These are phyloP conservation scores for Drosophila borborema DNA, from an alignment of 2,888 invertebrate genomes.

Conservation along the genomic window DNA sequence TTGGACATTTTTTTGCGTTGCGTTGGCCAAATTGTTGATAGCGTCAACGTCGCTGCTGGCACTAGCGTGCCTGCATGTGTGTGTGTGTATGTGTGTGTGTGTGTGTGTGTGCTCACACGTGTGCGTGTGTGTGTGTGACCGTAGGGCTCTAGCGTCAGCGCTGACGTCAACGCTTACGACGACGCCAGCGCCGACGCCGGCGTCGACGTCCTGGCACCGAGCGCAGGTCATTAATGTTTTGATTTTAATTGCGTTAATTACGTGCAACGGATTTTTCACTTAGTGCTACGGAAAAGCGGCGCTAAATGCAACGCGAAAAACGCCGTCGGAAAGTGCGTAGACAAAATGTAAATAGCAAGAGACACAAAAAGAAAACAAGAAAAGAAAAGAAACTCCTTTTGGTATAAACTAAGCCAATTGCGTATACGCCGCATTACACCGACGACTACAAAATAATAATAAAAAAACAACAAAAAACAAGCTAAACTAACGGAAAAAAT, in stretches of 20 bases:
- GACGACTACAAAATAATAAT: conserved; percentile 2
- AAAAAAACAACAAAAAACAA: not conserved
- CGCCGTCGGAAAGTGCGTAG: conserved; percentile 52
- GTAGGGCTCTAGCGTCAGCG: conserved; percentile 29
- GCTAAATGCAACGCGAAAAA: conserved; percentile 32
- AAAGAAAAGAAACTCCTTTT: not conserved
- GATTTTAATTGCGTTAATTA: conserved; percentile 85
- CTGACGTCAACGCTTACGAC: conserved; percentile 40
- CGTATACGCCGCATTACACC: conserved; percentile 31
- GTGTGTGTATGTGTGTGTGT: conserved; percentile 11
- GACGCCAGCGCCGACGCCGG: conserved; percentile 40
- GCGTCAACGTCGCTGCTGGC: conserved; percentile 18
- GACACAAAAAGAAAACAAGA: not conserved
- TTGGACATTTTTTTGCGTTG: conserved; percentile 5
- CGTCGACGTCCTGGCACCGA: conserved; percentile 52
- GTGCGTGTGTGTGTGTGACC: conserved; percentile 8
- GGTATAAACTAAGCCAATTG: not conserved
- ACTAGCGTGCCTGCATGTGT: conserved; percentile 5
- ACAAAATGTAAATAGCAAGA: not conserved
- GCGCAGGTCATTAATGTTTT: conserved; percentile 84
- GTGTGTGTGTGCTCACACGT: conserved; percentile 7
- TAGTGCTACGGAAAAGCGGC: conserved; percentile 40
- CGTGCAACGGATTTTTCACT: conserved; percentile 83
- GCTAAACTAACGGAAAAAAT: not conserved
- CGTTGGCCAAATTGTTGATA: conserved; percentile 14